Percentiles rank a stretch among this genome's conserved stretches.
Evolutionary conservation across 2,797 vertebrate species (phyloP).

Genomic region (Toxotes lorentzi): DNA sequence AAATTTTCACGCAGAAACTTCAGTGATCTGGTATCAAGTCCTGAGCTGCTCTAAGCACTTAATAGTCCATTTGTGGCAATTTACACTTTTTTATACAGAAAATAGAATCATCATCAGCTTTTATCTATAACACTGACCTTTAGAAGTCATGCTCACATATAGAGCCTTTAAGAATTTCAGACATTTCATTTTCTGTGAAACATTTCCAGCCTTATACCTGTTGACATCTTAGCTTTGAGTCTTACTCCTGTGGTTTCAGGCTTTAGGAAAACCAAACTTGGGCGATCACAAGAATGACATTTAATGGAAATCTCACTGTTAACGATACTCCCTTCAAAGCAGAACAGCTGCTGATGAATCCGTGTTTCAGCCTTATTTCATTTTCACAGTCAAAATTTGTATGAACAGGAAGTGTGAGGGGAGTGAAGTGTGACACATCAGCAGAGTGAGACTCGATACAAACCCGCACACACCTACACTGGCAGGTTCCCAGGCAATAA

Average conservation of each 20-base stretch:
- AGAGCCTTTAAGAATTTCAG: not conserved
- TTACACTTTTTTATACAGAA: no score
- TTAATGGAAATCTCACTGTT: conserved; percentile 39
- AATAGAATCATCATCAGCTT: not conserved
- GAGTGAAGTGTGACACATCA: conserved; percentile 35
- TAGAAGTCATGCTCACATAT: no score
- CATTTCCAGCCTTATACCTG: conserved; percentile 34
- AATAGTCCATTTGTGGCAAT: not conserved
- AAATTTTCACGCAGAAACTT: no score
- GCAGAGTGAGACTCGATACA: conserved; percentile 39
- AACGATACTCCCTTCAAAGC: conserved; percentile 31
- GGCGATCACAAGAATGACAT: conserved; percentile 41
- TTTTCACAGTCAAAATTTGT: conserved; percentile 23
- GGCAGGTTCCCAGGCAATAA: conserved; percentile 43
- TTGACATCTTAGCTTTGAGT: conserved; percentile 43
- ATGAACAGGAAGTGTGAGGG: conserved; percentile 10
- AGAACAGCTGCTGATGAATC: conserved; percentile 13
- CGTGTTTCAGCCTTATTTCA: conserved; percentile 43
- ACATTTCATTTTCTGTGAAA: conserved; percentile 15
- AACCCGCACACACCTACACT: conserved; percentile 44
- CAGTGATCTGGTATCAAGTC: not conserved
- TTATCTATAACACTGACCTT: not conserved
- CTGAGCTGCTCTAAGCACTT: not conserved
- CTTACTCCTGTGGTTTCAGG: conserved; percentile 37
- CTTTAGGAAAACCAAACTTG: conserved; percentile 54